These are phyloP conservation scores for Gerris buenoi DNA, from an alignment of 1,140 invertebrate genomes.

Conservation along the genomic window DNA sequence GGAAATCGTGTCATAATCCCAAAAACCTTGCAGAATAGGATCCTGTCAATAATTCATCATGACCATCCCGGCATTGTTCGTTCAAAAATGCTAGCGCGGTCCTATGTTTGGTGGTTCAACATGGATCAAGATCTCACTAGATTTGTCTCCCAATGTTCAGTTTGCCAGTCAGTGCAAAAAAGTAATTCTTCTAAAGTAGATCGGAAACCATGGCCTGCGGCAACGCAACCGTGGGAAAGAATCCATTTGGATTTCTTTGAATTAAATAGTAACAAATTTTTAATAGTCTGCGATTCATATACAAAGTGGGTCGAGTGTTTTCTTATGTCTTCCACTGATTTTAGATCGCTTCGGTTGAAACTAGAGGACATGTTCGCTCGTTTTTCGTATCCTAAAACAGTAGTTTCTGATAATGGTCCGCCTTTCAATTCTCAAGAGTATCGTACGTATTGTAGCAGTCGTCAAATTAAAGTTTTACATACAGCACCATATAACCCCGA, in stretches of 20 bases:
- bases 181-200: neutral
- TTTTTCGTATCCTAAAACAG: neutral
- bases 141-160: neutral
- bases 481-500: neutral
- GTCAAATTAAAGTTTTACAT: neutral
- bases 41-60: neutral
- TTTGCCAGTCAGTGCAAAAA: neutral
- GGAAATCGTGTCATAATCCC: neutral
- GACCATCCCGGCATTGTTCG: neutral
- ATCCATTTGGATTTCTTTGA: neutral
- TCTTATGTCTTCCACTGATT: neutral
- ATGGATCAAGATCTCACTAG: neutral
- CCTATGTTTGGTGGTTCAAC: neutral
- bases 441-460: neutral
- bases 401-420: neutral
- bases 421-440: neutral
- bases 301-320: neutral
- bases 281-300: neutral
- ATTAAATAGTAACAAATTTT: neutral
- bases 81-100: neutral
- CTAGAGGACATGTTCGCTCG: neutral
- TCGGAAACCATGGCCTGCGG: neutral
- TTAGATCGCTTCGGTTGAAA: neutral
- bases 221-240: neutral
- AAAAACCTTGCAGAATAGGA: neutral